Base-by-base conservation (phyloP, 2,888 invertebrate species). In the Trissoscelio sp. region DNA sequence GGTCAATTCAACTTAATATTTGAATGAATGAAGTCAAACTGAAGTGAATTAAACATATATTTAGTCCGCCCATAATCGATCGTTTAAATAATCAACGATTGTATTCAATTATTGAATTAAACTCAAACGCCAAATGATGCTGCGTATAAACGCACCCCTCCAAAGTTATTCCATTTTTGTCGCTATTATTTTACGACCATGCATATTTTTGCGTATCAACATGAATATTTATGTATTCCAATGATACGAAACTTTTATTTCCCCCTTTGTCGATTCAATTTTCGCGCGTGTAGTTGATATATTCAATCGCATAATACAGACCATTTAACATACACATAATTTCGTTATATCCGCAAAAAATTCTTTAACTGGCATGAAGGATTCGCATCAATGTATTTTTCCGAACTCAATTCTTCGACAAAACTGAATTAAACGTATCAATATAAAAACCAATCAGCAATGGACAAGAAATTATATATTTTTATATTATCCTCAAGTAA, bases 141-240 rank as follows among this genome's bases (percentile, higher is more conserved):
- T 14, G 5, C 24, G 4, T 12, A 12, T 20, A 60, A 72, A 53
- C 53, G 4, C n/a, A 34, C 53, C 53, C n/a, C 22, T 24, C 9
- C 4, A 31, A 28, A 62, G 28, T 5, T 42, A 53, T 24, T 62
- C 12, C 7, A 53, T 51, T 73, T 53, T 48, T 5, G 28, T 46
- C 6, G 57, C 24, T 12, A 64, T 64, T 62, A 70, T 78, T 69
- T 69, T 20, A 60, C 37, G 22, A 9, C 28, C 46, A 46, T 37
- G 69, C 70, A 62, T 78, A 78, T 58, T 70, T 77, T 51, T 53
- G 12, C 62, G 34, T 34, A 20, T 34, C 22, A 18, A 9, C 62
- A 78, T 70, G 77, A 78, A 78, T 70, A 70, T 78, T 69, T 70
- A 70, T 70, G 20, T 37, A 14, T 16, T 44, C 44, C 22, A 16